A percentile compares a stretch with the other conserved stretches of the same genome.
These are phyloP conservation scores for Phthorimaea operculella DNA, from an alignment of 1,140 invertebrate genomes.

Conservation along the genomic window DNA sequence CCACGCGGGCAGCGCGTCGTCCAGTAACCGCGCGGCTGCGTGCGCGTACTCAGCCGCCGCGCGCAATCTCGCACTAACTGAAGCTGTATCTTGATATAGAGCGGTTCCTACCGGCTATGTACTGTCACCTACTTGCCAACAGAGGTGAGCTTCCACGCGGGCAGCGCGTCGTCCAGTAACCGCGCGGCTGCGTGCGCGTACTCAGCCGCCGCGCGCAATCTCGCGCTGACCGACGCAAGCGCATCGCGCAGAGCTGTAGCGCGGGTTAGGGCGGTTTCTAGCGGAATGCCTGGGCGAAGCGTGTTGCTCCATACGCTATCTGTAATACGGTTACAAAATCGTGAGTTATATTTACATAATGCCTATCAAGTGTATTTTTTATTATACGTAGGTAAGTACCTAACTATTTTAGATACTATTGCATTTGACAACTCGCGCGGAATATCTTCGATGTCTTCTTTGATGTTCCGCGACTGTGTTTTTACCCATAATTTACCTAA, in stretches of 20 bases:
- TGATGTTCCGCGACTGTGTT: too few species aligned
- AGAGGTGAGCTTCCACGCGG: conserved; percentile 48
- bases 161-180: conserved; percentile 39
- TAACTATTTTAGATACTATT: too few species aligned
- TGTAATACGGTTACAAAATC: too few species aligned
- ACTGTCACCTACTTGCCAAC: conserved; percentile 49
- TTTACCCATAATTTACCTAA: conserved; percentile 25
- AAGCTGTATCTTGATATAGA: conserved; percentile 25
- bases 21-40: conserved; percentile 28
- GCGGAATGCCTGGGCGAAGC: conserved; percentile 25
- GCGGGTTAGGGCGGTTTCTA: conserved; percentile 31
- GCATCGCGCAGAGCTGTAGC: conserved; percentile 38
- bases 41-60: conserved; percentile 49
- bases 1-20: conserved; percentile 49
- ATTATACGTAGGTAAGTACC: too few species aligned
- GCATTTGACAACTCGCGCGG: too few species aligned
- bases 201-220: conserved; percentile 41
- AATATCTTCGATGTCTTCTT: too few species aligned
- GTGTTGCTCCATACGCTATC: conserved; percentile 36
- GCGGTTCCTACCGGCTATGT: conserved; percentile 28
- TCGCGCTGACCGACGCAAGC: conserved; percentile 34
- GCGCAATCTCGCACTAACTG: conserved; percentile 33
- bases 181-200: conserved; percentile 39
- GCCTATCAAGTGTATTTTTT: too few species aligned
- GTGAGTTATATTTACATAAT: too few species aligned